These are phyloP conservation scores for Hyles lineata DNA, from an alignment of 2,888 invertebrate species.

Conservation along the genomic window DNA sequence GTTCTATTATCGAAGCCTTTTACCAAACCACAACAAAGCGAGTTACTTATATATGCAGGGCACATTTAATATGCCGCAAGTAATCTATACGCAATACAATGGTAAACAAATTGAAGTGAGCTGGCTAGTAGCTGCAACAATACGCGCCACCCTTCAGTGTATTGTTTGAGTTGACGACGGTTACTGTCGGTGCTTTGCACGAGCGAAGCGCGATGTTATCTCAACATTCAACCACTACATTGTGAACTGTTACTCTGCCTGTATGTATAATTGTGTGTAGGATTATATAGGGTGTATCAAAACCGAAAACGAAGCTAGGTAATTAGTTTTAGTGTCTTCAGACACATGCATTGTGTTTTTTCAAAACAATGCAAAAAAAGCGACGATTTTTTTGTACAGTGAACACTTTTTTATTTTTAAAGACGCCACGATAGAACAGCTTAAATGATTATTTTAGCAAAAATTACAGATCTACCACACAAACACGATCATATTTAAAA, in stretches of 20 bases:
- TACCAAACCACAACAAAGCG: constrained; percentile 13
- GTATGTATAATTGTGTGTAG: not conserved
- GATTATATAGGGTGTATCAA: not conserved
- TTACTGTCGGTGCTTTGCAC: constrained; percentile 35
- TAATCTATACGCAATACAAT: constrained; percentile 42
- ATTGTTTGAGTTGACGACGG: constrained; percentile 56
- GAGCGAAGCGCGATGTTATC: constrained; percentile 26
- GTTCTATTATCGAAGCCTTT: not conserved
- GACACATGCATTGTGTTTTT: too few relatives aligned
- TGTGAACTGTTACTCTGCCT: not conserved
- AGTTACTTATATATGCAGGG: constrained; percentile 11
- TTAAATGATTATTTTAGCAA: too few relatives aligned
- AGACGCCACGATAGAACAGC: too few relatives aligned
- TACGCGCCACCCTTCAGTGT: constrained; percentile 44
- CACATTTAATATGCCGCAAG: constrained; percentile 23
- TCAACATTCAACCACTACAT: constrained; percentile 12
- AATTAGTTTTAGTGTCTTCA: too few relatives aligned
- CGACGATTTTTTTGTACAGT: too few relatives aligned
- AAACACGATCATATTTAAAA: too few relatives aligned
- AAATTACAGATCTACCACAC: too few relatives aligned
- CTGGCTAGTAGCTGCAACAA: constrained; percentile 47
- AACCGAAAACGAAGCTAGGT: too few relatives aligned
- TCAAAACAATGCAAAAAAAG: too few relatives aligned
- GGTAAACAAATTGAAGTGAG: constrained; percentile 56
- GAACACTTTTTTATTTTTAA: too few relatives aligned